Evolutionary conservation across 1,140 invertebrate species (phyloP).

Genomic region (Drosophila miranda): DNA sequence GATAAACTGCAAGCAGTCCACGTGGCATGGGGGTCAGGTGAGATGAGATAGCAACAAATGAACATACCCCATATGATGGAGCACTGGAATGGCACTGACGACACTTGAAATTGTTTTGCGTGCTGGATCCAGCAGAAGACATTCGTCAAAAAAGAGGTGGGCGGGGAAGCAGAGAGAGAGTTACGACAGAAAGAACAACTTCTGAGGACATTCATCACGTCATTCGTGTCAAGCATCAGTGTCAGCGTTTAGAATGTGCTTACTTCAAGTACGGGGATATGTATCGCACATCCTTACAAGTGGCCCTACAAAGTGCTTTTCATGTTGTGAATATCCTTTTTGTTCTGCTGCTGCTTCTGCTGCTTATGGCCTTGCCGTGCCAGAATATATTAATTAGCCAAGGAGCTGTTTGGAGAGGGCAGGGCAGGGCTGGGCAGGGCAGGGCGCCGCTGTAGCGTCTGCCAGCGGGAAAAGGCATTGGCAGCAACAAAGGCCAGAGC

Average conservation of each 20-base stretch:
- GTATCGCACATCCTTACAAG: constrained; percentile 2
- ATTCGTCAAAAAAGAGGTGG: constrained; percentile 67
- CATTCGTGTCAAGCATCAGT: constrained; percentile 67
- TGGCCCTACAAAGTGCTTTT: constrained; percentile 10
- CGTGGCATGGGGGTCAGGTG: neutral
- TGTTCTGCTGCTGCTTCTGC: too few relatives aligned
- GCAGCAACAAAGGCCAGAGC: constrained; percentile 46
- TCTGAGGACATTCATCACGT: constrained; percentile 74
- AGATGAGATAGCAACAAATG: constrained; percentile 53
- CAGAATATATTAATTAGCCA: constrained; percentile 73
- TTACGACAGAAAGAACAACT: constrained; percentile 14
- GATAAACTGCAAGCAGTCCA: constrained; percentile 63
- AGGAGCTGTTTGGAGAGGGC: constrained; percentile 22
- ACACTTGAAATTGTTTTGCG: constrained; percentile 75
- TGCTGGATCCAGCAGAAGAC: constrained; percentile 33
- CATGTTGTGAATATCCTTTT: constrained; percentile 5
- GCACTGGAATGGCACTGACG: constrained; percentile 57
- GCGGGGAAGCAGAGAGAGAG: too few relatives aligned
- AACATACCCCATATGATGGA: constrained; percentile 66
- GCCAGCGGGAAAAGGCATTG: constrained; percentile 10
- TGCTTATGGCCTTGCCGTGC: constrained; percentile 16
- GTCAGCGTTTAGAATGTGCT: constrained; percentile 67
- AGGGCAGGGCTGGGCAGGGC: too few relatives aligned
- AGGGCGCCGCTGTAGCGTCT: constrained; percentile 17
- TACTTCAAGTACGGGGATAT: constrained; percentile 46